Percentiles rank a stretch among this genome's conserved stretches.
Conservation (phyloP, 2,888 invertebrate species). For the Lydus trimaculatus region DNA sequence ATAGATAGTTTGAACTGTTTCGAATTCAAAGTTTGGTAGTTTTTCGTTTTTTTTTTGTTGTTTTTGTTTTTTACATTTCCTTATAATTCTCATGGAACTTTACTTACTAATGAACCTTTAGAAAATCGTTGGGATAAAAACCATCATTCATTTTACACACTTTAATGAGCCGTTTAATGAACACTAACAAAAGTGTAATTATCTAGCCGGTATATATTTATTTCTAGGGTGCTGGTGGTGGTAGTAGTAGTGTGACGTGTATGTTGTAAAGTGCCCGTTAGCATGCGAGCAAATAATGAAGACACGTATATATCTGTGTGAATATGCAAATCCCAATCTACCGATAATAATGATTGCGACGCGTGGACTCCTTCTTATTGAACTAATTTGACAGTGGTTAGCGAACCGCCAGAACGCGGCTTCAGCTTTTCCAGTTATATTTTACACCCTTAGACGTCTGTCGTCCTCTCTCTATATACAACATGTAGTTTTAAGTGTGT, state of each 20-base stretch:
- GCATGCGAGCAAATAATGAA: constrained; percentile 51
- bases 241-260: neutral
- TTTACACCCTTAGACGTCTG: constrained; percentile 43
- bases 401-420: constrained; percentile 50
- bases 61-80: neutral
- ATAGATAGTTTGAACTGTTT: constrained; percentile 48
- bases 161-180: constrained; percentile 1
- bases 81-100: neutral
- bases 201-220: neutral
- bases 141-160: neutral
- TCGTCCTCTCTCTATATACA: constrained; percentile 17
- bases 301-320: constrained; percentile 53
- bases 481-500: constrained; percentile 20
- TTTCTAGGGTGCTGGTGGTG: neutral
- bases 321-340: constrained; percentile 58
- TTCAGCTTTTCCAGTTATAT: constrained; percentile 52
- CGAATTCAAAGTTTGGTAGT: neutral
- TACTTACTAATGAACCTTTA: neutral
- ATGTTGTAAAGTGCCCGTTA: constrained; percentile 52
- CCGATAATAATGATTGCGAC: constrained; percentile 61
- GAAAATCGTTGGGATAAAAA: neutral
- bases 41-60: neutral
- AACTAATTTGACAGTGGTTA: constrained; percentile 62
- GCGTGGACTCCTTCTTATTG: constrained; percentile 65
- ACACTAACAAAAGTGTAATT: constrained; percentile 1